A percentile compares a stretch with the other conserved stretches of the same genome.
phyloP scores from a whole-genome alignment of 37 sponge, comb jelly and placozoan genomes.

The Mnemiopsis leidyi region DNA sequence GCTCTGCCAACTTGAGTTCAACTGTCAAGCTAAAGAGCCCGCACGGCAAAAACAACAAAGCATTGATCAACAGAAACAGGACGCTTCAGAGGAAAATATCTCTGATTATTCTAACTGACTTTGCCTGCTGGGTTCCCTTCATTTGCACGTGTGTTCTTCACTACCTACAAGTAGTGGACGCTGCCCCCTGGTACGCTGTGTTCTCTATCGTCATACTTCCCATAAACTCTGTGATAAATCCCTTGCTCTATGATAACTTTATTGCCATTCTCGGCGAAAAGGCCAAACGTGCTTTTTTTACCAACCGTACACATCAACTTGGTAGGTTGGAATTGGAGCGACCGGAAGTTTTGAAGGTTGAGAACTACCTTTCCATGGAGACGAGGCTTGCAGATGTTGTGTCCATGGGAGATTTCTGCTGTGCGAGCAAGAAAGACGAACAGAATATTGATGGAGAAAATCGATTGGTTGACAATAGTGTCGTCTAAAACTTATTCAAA shows the following conservation, averaged over 20 bases:
- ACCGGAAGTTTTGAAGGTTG: too few species aligned
- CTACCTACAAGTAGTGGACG: not conserved
- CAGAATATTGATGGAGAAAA: too few species aligned
- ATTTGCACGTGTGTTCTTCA: not conserved
- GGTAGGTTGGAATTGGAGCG: too few species aligned
- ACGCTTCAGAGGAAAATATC: not conserved
- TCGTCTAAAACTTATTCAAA: too few species aligned
- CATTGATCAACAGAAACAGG: not conserved
- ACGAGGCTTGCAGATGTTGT: too few species aligned
- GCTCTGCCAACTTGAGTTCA: not conserved
- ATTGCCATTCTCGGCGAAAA: too few species aligned
- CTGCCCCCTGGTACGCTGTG: not conserved
- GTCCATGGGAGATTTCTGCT: too few species aligned
- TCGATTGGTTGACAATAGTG: too few species aligned
- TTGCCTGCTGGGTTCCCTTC: not conserved
- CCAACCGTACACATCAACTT: too few species aligned
- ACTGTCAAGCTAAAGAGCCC: not conserved
- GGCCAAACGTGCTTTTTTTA: too few species aligned
- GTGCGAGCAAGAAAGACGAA: too few species aligned
- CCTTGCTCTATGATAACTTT: not conserved
- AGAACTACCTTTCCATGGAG: too few species aligned
- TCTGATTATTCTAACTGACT: not conserved
- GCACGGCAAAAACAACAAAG: not conserved
- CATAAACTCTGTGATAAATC: not conserved
- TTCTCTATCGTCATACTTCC: not conserved